These are phyloP conservation scores for Podiceps cristatus DNA, from an alignment of 2,113 vertebrate species.

Conservation along the genomic window DNA sequence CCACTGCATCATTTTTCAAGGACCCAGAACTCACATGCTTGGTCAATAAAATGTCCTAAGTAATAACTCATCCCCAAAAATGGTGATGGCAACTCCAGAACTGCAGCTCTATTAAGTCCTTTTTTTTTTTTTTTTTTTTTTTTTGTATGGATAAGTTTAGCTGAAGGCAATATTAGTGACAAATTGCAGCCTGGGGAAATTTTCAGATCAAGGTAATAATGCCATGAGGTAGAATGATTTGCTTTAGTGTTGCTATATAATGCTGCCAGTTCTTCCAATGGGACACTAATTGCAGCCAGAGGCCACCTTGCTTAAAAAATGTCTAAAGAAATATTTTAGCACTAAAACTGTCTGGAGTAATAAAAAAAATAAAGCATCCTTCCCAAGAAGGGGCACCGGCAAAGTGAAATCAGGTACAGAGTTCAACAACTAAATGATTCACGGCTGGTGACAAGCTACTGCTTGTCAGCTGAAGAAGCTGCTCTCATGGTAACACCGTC, in stretches of 20 bases:
- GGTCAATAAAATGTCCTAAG: constrained; percentile 62
- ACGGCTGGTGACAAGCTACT: neutral
- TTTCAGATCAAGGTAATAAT: constrained; percentile 72
- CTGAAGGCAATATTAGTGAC: constrained; percentile 60
- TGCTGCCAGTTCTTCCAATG: constrained; percentile 31
- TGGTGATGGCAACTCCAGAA: constrained; percentile 24
- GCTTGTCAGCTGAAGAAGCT: neutral
- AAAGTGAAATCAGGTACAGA: neutral
- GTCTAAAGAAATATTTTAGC: constrained; percentile 59
- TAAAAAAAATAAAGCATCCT: constrained; percentile 14
- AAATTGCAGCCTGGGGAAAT: constrained; percentile 58
- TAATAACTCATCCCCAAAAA: constrained; percentile 51
- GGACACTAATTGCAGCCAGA: constrained; percentile 66
- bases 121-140: neutral
- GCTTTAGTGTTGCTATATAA: constrained; percentile 51
- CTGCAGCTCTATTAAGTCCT: constrained; percentile 58
- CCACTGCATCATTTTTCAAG: constrained; percentile 60
- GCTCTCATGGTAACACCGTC: neutral
- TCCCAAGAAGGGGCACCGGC: neutral
- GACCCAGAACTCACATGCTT: constrained; percentile 53
- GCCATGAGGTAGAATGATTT: constrained; percentile 50
- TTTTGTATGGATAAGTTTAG: constrained; percentile 41
- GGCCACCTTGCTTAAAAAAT: constrained; percentile 58
- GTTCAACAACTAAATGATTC: constrained; percentile 13
- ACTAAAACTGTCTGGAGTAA: constrained; percentile 40